A percentile compares a stretch with the other conserved stretches of the same genome.
Conservation (phyloP, 2,113 vertebrate genomes). For the Urocitellus parryii region DNA sequence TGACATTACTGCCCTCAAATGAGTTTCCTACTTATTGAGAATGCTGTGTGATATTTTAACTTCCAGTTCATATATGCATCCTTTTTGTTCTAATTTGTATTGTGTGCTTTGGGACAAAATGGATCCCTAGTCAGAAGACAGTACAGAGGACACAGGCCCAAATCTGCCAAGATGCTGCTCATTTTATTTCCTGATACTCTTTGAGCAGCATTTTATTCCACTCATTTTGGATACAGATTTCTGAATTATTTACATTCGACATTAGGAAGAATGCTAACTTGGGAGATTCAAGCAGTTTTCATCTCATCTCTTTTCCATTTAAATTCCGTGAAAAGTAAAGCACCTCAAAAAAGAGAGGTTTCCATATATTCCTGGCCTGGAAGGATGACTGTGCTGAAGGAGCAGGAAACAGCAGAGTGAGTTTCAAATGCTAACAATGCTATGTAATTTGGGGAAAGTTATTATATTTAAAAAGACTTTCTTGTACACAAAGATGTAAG, state of each 20-base stretch:
- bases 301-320: neutral
- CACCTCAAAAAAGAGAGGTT: neutral
- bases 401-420: neutral
- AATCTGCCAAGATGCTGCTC: neutral
- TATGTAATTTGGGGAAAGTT: neutral
- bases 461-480: neutral
- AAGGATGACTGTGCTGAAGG: neutral
- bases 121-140: slow-evolving; percentile 23
- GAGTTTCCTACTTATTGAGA: slow-evolving; percentile 13
- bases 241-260: neutral
- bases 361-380: neutral
- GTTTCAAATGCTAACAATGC: neutral
- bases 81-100: slow-evolving; percentile 46
- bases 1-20: slow-evolving; percentile 7
- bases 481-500: neutral
- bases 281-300: neutral
- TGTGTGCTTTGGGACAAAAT: slow-evolving; percentile 5
- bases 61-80: neutral
- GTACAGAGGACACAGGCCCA: neutral
- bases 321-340: neutral
- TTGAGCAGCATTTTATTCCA: neutral
- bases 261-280: slow-evolving; percentile 18
- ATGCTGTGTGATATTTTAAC: slow-evolving; percentile 20
- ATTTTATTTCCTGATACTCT: neutral
- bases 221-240: neutral